Evolutionary conservation across 92 coral and sea anemone genomes (phyloP).

Genomic region (Zoanthus sansibaricus): DNA sequence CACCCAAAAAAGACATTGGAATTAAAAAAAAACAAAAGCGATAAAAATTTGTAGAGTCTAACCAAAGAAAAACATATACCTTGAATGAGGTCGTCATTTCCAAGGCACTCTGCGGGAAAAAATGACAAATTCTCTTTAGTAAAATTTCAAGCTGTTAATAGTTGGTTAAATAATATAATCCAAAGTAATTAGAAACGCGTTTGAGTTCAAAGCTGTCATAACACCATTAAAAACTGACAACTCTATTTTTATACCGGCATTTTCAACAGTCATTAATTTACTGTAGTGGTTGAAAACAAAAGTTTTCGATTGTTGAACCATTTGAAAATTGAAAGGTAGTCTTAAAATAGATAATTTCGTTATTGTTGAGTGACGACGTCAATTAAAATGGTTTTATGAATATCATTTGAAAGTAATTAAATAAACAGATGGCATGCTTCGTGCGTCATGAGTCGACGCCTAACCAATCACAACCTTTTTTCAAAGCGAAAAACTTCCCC

Average conservation of each 20-base stretch:
- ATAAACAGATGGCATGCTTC: not conserved
- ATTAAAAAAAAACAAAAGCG: not conserved
- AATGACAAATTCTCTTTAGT: not conserved
- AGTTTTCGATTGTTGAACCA: not conserved
- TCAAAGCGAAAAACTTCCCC: slow-evolving; percentile 28
- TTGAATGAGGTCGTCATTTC: not conserved
- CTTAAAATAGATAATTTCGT: not conserved
- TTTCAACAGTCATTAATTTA: not conserved
- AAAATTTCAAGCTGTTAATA: not conserved
- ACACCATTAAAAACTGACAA: slow-evolving; percentile 14
- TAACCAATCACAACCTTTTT: slow-evolving; percentile 16
- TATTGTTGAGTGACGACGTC: not conserved
- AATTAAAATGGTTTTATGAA: not conserved
- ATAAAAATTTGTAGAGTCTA: not conserved
- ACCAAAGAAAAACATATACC: not conserved
- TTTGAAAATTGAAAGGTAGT: slow-evolving; percentile 6
- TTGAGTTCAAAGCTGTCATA: not conserved
- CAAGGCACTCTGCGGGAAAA: not conserved
- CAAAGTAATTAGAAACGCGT: not conserved
- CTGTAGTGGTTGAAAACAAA: not conserved
- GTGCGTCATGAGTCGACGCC: slow-evolving; percentile 1
- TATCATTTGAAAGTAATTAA: not conserved
- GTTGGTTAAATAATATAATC: not conserved
- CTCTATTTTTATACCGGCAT: not conserved
- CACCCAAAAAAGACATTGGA: not conserved